Base-by-base conservation (phyloP, 1,140 invertebrate genomes). In the Wiebesia pumilae region DNA sequence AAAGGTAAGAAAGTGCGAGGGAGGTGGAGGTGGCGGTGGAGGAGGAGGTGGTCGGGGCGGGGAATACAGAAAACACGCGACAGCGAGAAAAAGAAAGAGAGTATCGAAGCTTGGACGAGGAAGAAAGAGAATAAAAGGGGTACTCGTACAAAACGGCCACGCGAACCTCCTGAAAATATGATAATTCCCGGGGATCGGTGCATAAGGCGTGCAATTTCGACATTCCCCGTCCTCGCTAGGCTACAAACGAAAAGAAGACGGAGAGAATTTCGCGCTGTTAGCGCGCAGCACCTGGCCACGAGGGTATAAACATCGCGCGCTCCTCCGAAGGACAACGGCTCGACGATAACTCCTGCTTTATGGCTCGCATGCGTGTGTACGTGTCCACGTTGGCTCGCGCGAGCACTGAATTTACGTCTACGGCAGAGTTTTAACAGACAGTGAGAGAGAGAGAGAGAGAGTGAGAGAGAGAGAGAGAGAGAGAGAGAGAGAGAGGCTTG, bases 331-430 rank as follows among this genome's bases (percentile, higher is more conserved):
- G 87, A 88, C 87, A 87, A 89, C 87, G 84, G 85, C 83, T 88
- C 88, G 83, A 83, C 89, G 90, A 90, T 90, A 91, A 90, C 88
- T 90, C 77, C 27, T 90, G 87, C 84, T 91, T 90, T 91, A 90
- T 90, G 89, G 90, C 58, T 58, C 78, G 81, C 88, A 33, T 33
- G 67, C 58, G 77, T 83, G 77, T 80, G 40, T 78, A 47, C 83
- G 78, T 85, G 84, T 83, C 82, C 87, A 21, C n/a, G 65, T 69
- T 16, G n/a, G 21, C 47, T 51, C 65, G n/a, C 38, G 89, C 88
- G 87, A 89, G 88, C 83, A 85, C 86, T 88, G 87, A 88, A 89
- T 90, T 88, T 88, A 91, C 89, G 86, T 88, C 88, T 82, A 87
- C 87, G 78, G 88, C 85, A 88, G n/a, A 78, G 86, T 35, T 62